phyloP scores from a whole-genome alignment of 2,797 vertebrate species.

The Muscicapa comitata region DNA sequence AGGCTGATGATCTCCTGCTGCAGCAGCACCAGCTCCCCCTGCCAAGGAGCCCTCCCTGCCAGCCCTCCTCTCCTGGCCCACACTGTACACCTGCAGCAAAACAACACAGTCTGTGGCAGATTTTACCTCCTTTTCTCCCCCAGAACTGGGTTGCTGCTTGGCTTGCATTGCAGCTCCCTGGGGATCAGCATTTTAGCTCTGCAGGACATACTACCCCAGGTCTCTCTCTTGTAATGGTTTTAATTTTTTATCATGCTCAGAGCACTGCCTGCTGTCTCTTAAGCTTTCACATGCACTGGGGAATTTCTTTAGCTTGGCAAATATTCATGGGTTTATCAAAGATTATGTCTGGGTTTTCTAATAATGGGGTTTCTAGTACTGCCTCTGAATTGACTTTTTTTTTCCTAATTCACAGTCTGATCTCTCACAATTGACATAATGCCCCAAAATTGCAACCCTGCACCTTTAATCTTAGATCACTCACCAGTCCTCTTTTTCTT shows the following conservation, averaged over 20 bases:
- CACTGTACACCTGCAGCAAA: background rate
- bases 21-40: background rate
- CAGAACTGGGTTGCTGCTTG: background rate
- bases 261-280: slow-evolving; percentile 13
- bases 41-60: background rate
- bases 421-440: slow-evolving; percentile 8
- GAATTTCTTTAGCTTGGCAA: slow-evolving; percentile 2
- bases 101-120: background rate
- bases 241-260: background rate
- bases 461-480: slow-evolving; percentile 37
- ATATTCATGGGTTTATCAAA: background rate
- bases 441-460: background rate
- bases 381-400: background rate
- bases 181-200: background rate
- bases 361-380: background rate
- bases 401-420: background rate
- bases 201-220: background rate
- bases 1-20: background rate
- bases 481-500: slow-evolving; percentile 2
- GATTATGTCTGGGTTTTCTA: slow-evolving; percentile 12
- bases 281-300: background rate
- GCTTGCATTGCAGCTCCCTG: background rate
- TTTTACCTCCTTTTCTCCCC: background rate
- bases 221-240: background rate
- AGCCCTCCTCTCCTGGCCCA: background rate